Base-by-base conservation (phyloP, 2,888 invertebrate genomes). In the Eustalomyia histrio region DNA sequence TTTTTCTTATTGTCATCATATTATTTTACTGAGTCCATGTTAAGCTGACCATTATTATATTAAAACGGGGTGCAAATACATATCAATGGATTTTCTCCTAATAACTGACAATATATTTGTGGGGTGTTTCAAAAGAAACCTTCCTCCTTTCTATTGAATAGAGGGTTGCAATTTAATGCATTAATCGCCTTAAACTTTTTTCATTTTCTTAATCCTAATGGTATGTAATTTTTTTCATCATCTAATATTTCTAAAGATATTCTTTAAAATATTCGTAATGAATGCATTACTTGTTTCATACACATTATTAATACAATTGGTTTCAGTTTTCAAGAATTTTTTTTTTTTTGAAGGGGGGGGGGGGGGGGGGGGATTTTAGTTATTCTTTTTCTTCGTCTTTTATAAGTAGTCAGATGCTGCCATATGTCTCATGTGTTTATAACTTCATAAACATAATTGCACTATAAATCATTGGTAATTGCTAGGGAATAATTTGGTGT, bases 381-480 rank as follows among this genome's bases (percentile, higher is more conserved):
- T n/a, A 1, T 21, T 21, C 14, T 14, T 57, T 6, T 29, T 29
- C 24, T 21, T 21, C 4, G 21, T 21, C 55, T 29, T 29, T 16
- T 50, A 21, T 33, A n/a, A 61, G 18, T 24, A 63, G 53, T 76
- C n/a, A n/a, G n/a, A 71, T 76, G 80, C 57, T 63, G 76, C 80
- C 80, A 80, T 80, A 81, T 81, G 78, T 71, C 78, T 33, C 68
- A 75, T 78, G 71, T 71, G 81, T 65, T 81, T 78, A 71, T 75
- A 71, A 67, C 78, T 78, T 71, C 71, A 78, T 81, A 78, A 78
- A 71, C 78, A 81, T 81, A 78, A 81, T 78, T 81, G 78, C 67
- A 53, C 74, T 52, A 81, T 81, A 81, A 81, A 81, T 81, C 81
- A 81, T 78, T 52, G 50, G 67, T 81, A 81, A 81, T 81, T 81